Conservation (phyloP, 1,140 invertebrate species). For the Ips nitidus region DNA sequence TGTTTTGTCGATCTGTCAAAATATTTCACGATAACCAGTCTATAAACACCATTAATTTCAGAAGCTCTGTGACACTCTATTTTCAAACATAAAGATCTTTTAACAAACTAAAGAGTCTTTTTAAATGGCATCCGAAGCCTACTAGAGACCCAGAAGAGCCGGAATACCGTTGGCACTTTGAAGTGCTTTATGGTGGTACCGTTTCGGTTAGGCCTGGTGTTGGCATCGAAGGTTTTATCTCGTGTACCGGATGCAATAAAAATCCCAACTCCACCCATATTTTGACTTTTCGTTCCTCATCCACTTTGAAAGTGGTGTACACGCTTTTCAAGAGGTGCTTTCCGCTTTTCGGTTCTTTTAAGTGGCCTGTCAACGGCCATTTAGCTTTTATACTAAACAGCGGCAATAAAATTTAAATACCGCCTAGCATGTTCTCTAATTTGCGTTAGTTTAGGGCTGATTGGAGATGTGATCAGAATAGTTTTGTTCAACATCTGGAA, state of each 20-base stretch:
- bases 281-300: slow-evolving; percentile 24
- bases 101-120: slow-evolving; percentile 17
- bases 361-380: slow-evolving; percentile 22
- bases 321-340: slow-evolving; percentile 14
- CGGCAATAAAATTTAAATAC: not conserved
- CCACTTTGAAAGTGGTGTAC: slow-evolving; percentile 14
- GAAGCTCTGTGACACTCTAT: slow-evolving; percentile 14
- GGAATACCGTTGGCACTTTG: not conserved
- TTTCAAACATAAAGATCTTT: slow-evolving; percentile 24
- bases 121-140: slow-evolving; percentile 2
- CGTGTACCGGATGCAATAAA: slow-evolving; percentile 23
- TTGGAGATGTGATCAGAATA: too few relatives aligned
- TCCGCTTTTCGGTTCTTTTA: slow-evolving; percentile 14
- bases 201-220: not conserved
- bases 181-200: not conserved
- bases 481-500: slow-evolving; percentile 1
- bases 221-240: too few relatives aligned
- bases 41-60: slow-evolving; percentile 28
- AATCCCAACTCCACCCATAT: slow-evolving; percentile 18
- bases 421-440: not conserved
- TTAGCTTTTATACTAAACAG: slow-evolving; percentile 11
- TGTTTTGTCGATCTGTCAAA: slow-evolving; percentile 22
- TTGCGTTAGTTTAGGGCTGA: too few relatives aligned
- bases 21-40: slow-evolving; percentile 23
- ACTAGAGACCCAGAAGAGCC: not conserved